Conservation (phyloP, 2,888 invertebrate species). For the Nomada hirtipes region DNA sequence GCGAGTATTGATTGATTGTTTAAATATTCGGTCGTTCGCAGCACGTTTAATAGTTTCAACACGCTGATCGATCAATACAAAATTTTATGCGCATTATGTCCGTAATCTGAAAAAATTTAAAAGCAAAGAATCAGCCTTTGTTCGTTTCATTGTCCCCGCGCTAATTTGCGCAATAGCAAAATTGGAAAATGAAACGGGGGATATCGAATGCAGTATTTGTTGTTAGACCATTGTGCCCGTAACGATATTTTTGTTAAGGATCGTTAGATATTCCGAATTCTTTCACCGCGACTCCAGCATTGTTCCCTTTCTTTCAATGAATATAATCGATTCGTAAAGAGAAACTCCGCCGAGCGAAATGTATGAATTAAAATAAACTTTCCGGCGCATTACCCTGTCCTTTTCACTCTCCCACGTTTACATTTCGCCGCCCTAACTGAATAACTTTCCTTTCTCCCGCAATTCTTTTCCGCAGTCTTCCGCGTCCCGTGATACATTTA, state of each 20-base stretch:
- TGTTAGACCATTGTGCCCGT: too few relatives aligned
- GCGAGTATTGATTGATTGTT: too few relatives aligned
- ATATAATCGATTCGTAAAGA: slow-evolving; percentile 9
- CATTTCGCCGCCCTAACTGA: slow-evolving; percentile 50
- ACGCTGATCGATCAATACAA: too few relatives aligned
- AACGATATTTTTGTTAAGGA: neutral
- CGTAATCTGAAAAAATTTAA: too few relatives aligned
- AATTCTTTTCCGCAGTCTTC: slow-evolving; percentile 55
- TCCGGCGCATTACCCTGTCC: slow-evolving; percentile 46
- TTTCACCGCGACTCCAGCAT: neutral
- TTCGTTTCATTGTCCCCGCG: too few relatives aligned
- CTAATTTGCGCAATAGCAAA: too few relatives aligned
- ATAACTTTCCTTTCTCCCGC: slow-evolving; percentile 49
- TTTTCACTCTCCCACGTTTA: slow-evolving; percentile 42
- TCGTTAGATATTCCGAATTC: neutral
- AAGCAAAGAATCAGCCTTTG: too few relatives aligned
- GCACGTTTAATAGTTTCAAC: too few relatives aligned
- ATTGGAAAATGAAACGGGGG: too few relatives aligned
- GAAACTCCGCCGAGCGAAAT: slow-evolving; percentile 25
- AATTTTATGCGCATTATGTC: too few relatives aligned
- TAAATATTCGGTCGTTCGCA: too few relatives aligned
- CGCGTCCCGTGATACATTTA: slow-evolving; percentile 54
- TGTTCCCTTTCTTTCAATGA: neutral
- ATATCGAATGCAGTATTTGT: too few relatives aligned
- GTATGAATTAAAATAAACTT: slow-evolving; percentile 64